phyloP scores from a whole-genome alignment of 1,140 invertebrate species.

The Diuraphis noxia region DNA sequence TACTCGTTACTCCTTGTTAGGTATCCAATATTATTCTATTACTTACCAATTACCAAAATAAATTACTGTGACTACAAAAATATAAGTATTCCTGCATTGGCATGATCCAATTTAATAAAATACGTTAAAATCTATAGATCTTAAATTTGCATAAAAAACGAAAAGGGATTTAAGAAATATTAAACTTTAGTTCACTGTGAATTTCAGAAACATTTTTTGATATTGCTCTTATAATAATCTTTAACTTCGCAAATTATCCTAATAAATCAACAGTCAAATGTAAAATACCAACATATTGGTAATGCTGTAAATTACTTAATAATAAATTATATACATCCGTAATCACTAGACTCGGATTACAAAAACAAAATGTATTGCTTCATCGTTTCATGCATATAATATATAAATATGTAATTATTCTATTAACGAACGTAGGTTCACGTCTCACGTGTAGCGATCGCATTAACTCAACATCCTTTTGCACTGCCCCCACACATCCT shows the following conservation, averaged over 20 bases:
- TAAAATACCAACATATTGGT: neutral
- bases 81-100: neutral
- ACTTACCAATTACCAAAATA: neutral
- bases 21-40: neutral
- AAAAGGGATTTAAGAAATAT: neutral
- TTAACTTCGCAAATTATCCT: neutral
- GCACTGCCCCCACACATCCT: slow-evolving; percentile 3
- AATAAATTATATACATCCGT: neutral
- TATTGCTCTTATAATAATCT: neutral
- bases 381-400: neutral
- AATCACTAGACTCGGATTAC: neutral
- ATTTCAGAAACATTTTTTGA: neutral
- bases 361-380: neutral
- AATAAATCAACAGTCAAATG: neutral
- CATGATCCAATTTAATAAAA: neutral
- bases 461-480: slow-evolving; percentile 21
- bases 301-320: neutral
- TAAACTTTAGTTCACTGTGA: neutral
- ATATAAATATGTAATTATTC: neutral
- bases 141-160: neutral
- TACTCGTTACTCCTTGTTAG: neutral
- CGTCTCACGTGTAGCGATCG: neutral
- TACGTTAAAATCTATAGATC: neutral
- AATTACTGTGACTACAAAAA: neutral
- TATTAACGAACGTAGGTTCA: neutral